Percentiles rank a stretch among this genome's conserved stretches.
Evolutionary conservation across 2,888 invertebrate species (phyloP).

Genomic region (Stramonita haemastoma): DNA sequence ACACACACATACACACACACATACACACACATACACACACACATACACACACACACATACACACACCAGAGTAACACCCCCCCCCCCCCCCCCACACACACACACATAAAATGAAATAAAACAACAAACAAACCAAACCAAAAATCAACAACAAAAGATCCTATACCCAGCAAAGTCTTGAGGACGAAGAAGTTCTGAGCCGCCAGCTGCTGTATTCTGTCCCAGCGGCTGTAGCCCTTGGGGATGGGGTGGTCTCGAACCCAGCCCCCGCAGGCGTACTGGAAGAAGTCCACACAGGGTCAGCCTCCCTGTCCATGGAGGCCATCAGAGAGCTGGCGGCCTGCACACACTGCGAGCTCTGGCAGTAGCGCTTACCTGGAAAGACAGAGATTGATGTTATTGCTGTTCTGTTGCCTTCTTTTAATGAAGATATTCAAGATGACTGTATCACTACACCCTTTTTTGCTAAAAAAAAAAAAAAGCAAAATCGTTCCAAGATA

Average conservation of each 20-base stretch:
- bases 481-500: no score
- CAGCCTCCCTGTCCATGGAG: constrained; percentile 62
- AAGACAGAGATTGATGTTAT: neutral
- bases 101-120: neutral
- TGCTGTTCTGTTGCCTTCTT: no score
- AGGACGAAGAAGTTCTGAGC: constrained; percentile 67
- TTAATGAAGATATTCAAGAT: no score
- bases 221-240: constrained; percentile 67
- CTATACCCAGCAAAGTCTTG: constrained; percentile 63
- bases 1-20: neutral
- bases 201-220: constrained; percentile 68
- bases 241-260: constrained; percentile 68
- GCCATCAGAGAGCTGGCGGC: constrained; percentile 65
- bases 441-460: no score
- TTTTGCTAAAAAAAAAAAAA: no score
- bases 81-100: neutral
- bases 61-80: no score
- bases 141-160: neutral
- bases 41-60: neutral
- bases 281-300: constrained; percentile 69
- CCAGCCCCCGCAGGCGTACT: constrained; percentile 73
- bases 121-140: neutral
- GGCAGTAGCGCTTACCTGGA: constrained; percentile 56
- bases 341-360: constrained; percentile 62
- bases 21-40: neutral